Conservation (phyloP, 2,113 vertebrate species). For the Cichladusa arquata region DNA sequence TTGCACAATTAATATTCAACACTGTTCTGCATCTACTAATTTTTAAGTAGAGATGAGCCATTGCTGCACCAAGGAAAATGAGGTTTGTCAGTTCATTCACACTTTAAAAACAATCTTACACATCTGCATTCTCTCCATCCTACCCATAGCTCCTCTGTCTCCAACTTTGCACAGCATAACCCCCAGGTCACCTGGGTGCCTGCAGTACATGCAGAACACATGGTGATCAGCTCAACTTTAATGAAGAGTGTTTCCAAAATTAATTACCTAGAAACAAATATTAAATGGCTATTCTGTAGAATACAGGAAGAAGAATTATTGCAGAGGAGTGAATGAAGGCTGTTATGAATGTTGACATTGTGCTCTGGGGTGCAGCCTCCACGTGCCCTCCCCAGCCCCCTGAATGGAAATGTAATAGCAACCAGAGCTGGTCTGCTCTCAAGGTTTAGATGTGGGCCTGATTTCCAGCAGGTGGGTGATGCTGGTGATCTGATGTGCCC, state of each 20-base stretch:
- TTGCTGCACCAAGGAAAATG: neutral
- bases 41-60: neutral
- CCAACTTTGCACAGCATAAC: neutral
- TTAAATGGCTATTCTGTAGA: neutral
- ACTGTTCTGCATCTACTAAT: neutral
- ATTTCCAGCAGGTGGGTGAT: neutral
- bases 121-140: neutral
- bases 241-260: slow-evolving; percentile 11
- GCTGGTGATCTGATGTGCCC: neutral
- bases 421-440: neutral
- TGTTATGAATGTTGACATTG: neutral
- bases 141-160: neutral
- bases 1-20: neutral
- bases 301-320: neutral
- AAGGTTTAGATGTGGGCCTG: neutral
- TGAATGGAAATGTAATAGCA: neutral
- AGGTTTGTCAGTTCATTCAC: neutral
- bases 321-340: neutral
- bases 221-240: neutral
- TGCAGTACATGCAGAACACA: neutral
- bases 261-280: slow-evolving; percentile 43
- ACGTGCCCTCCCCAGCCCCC: fast-evolving
- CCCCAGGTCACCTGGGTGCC: neutral
- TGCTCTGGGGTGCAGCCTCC: neutral
- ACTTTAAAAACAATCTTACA: neutral